Evolutionary conservation across 2,888 invertebrate species (phyloP).

Genomic region (Drosophila colorata): DNA sequence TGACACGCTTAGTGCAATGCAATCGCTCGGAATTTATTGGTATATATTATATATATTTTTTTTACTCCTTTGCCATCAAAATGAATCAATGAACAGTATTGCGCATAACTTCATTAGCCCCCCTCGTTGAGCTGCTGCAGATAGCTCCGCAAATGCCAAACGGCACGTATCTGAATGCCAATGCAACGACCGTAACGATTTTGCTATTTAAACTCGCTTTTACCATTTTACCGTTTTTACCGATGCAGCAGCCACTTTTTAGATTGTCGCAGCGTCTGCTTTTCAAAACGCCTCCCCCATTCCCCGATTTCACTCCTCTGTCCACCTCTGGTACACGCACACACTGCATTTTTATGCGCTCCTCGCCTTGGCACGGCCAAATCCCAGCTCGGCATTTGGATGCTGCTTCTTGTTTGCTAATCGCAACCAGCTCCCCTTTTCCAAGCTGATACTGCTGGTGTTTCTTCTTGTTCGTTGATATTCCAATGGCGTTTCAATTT

Average conservation of each 20-base stretch:
- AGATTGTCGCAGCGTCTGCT: conserved; percentile 38
- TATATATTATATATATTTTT: neutral
- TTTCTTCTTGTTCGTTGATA: conserved; percentile 52
- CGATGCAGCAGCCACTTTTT: conserved; percentile 25
- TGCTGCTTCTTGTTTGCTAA: conserved; percentile 60
- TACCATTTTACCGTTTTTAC: conserved; percentile 31
- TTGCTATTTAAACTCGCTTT: conserved; percentile 67
- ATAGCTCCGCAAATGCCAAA: conserved; percentile 19
- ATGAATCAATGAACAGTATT: conserved; percentile 70
- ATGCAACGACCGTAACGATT: conserved; percentile 50
- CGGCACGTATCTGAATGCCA: conserved; percentile 53
- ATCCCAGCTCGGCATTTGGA: conserved; percentile 50
- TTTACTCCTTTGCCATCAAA: conserved; percentile 20
- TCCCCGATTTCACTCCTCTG: neutral
- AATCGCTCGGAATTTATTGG: conserved; percentile 43
- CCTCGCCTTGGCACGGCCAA: conserved; percentile 18
- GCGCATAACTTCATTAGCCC: conserved; percentile 73
- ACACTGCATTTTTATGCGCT: conserved; percentile 70
- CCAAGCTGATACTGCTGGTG: neutral
- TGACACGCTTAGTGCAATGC: conserved; percentile 10
- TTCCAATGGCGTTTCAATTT: conserved; percentile 65
- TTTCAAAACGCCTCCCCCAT: neutral
- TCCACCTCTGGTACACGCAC: conserved; percentile 30
- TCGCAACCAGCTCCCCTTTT: conserved; percentile 28
- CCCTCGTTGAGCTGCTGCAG: conserved; percentile 23